Conservation (phyloP, 2,797 vertebrate species). For the Pangasius macronema region DNA sequence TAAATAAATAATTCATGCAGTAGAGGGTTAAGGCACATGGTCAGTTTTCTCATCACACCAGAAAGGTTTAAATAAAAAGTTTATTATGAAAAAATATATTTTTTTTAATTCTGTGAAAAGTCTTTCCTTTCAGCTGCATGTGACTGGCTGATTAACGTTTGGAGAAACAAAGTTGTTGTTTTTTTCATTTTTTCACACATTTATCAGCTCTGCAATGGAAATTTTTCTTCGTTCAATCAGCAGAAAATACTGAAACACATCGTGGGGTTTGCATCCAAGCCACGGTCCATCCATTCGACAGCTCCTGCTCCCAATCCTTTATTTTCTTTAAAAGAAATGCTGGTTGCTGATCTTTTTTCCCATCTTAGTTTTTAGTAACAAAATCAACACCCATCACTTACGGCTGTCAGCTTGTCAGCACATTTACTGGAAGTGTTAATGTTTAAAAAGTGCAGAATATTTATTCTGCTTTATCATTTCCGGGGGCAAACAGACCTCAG, state of each 20-base stretch:
- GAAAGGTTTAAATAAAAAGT: too few relatives aligned
- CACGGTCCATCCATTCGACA: not conserved
- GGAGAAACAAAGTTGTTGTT: not conserved
- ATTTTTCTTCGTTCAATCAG: not conserved
- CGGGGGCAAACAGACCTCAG: not conserved
- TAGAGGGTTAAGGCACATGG: too few relatives aligned
- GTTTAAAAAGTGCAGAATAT: conserved; percentile 1
- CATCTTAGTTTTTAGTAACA: not conserved
- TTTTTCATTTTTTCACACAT: not conserved
- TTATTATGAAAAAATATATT: too few relatives aligned
- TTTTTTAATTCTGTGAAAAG: too few relatives aligned
- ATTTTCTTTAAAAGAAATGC: not conserved
- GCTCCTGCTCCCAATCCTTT: not conserved
- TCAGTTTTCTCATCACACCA: too few relatives aligned
- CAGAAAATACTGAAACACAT: not conserved
- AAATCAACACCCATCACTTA: not conserved
- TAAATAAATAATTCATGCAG: too few relatives aligned
- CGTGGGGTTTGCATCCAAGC: not conserved
- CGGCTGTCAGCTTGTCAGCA: not conserved
- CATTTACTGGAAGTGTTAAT: not conserved
- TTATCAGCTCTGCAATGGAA: not conserved
- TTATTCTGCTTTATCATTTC: conserved; percentile 13
- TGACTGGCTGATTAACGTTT: not conserved
- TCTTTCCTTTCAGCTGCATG: too few relatives aligned
- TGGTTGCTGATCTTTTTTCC: too few relatives aligned